Base-by-base conservation (phyloP, 30 jellyfish, hydroid and myxozoan species). In the Aurelia aurita complex sp. Pacific region DNA sequence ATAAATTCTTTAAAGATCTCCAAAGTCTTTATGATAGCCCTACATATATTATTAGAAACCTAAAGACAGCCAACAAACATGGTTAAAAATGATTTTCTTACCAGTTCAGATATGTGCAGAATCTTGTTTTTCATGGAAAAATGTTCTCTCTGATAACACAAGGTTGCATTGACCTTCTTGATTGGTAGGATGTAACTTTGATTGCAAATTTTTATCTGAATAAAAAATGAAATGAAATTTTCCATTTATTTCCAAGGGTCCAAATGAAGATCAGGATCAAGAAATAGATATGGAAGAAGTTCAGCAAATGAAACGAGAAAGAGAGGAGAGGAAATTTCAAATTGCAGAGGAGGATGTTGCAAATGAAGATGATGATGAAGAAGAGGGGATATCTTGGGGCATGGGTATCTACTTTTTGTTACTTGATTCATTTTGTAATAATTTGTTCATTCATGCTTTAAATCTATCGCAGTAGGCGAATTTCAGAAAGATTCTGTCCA, bases 251-350 rank as follows among this genome's bases (percentile, higher is more conserved):
- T 46, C 57, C 0, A 75, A 95, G 99, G 99, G 99, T 13, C 99
- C 99, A 17, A 94, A 90, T 12, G 96, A 82, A 36, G 97, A 89
- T 67, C 97, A 95, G 78, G 98, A 95, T 64, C 96, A 89, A 66
- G 99, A 94, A 61, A 63, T 79, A 1, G 98, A 92, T 16, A 82
- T 82, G 77, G 89, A 84, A 60, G 77, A 63, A 2, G 51, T 92
- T 5, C 69, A 88, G 38, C 76, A 79, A 62, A 81, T 61, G 61
- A 73, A 52, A 11, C 43, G 38, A 50, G 84, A 61, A 40, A 68
- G 77, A 61, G 87, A 57, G 65, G 85, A 69, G 17, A 68, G 46
- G 16, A 72, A 75, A 10, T 77, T 29, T 19, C 89, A 74, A 35
- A 82, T 64, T 2, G 46, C 11, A 10, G 23, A 33, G 43, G 40